Evolutionary conservation across 1,140 invertebrate genomes (phyloP), one percentile per base, ranked within the genome.

Genomic region (Rhyzopertha dominica): DNA sequence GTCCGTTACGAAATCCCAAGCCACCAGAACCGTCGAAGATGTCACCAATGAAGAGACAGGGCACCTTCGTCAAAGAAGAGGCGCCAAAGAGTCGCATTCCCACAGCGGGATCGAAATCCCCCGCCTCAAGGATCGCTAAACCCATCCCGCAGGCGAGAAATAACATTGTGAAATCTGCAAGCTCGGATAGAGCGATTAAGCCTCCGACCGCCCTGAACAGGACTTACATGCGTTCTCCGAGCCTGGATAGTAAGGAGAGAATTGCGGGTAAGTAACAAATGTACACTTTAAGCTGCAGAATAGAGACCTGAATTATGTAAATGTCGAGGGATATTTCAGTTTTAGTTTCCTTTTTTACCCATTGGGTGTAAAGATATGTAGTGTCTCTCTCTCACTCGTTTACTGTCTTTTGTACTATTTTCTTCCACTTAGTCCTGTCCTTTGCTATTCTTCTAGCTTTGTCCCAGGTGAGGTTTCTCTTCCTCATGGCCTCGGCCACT

Each of bases 41-140:
- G n/a, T n/a, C n/a, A n/a, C n/a, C n/a, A n/a, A 59, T 85, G 5
- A 82, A 85, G 37, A 76, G 89, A 25, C 88, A 93, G 64, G 87
- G 86, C 16, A 93, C 90, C 0, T 93, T 93, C 61, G 87, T 86
- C 0, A 91, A 91, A 66, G 87, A 91, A 49, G 83, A 87, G 51
- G 13, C 46, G 4, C 30, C 17, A 23, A 12, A 29, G 8, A 41
- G 23, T 23, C 43, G 24, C 18, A 35, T 26, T 35, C n/a, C 13
- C 10, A 8, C 14, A 7, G 9, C 37, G 17, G 18, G 28, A 18
- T 13, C 49, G 38, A 13, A 53, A 49, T n/a, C n/a, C n/a, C n/a
- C 38, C 3, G 14, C 20, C 12, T 43, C 46, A 8, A 25, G 39
- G 10, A 50, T 40, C 9, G 48, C 42, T n/a, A 43, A 30, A 39